These are phyloP conservation scores for Lontra canadensis DNA, from an alignment of 2,113 vertebrate species.

Conservation along the genomic window DNA sequence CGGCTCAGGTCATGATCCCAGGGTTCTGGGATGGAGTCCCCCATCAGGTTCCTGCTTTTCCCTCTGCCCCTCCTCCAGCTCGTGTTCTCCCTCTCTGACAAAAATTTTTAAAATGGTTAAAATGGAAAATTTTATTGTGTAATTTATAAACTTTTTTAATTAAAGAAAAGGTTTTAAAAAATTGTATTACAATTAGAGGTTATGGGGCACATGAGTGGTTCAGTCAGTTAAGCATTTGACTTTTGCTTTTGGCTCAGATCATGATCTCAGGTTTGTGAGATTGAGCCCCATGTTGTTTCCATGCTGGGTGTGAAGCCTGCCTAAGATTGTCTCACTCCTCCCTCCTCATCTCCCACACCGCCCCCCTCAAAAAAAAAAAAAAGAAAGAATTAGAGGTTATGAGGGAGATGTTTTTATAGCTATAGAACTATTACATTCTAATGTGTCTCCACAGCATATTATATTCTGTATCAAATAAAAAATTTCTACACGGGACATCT, in stretches of 20 bases:
- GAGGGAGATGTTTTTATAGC: slow-evolving; percentile 63
- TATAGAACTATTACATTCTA: slow-evolving; percentile 78
- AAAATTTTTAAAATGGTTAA: neutral
- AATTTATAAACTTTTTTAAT: neutral
- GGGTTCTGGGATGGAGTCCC: neutral
- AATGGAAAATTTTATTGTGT: neutral
- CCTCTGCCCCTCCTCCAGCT: neutral
- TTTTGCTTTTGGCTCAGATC: neutral
- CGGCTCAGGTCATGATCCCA: neutral
- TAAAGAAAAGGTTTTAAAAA: neutral
- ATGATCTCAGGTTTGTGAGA: neutral
- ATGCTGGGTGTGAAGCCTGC: neutral
- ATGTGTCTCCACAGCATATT: slow-evolving; percentile 79
- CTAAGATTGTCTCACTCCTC: neutral
- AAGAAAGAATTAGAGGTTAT: neutral
- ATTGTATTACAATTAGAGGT: neutral
- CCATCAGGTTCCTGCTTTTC: neutral
- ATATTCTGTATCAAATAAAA: slow-evolving; percentile 78
- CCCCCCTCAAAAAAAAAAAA: too few relatives aligned
- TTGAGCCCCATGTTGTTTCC: neutral
- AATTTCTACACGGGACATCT: neutral
- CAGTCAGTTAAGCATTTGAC: neutral
- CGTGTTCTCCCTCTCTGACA: neutral
- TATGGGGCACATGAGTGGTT: neutral
- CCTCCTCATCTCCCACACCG: too few relatives aligned